phyloP scores from a whole-genome alignment of 2,797 vertebrate species.

The Fundulus diaphanus region DNA sequence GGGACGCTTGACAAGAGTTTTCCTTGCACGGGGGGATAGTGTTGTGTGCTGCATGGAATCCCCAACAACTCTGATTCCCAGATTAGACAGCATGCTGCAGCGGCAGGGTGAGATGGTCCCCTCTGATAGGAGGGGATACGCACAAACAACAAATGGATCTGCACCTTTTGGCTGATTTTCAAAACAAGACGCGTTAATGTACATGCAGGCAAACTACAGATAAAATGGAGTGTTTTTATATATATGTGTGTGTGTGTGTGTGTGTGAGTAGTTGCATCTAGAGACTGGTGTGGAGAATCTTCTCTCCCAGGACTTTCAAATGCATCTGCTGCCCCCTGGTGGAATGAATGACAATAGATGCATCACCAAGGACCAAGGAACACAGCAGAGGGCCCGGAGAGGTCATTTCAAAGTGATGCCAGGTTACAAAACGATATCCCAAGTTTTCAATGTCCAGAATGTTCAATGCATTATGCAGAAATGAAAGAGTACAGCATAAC shows the following conservation, averaged over 20 bases:
- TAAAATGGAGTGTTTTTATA: background rate
- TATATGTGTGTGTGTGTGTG: too few species aligned
- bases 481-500: background rate
- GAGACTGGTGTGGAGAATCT: background rate
- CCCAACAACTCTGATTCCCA: slow-evolving; percentile 47
- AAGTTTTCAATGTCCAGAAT: background rate
- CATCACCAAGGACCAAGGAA: background rate
- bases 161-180: slow-evolving; percentile 35
- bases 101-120: slow-evolving; percentile 63
- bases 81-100: slow-evolving; percentile 56
- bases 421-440: background rate
- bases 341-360: slow-evolving; percentile 5
- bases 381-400: background rate
- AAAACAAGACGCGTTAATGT: slow-evolving; percentile 31
- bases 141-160: slow-evolving; percentile 65
- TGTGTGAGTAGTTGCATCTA: slow-evolving; percentile 13
- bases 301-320: background rate
- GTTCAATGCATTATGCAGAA: background rate
- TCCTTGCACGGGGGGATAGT: background rate
- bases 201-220: slow-evolving; percentile 32
- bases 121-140: slow-evolving; percentile 50
- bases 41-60: slow-evolving; percentile 14
- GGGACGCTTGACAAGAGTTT: slow-evolving; percentile 13
- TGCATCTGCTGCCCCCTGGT: slow-evolving; percentile 68
- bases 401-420: background rate